A percentile compares a stretch with the other conserved stretches of the same genome.
These are phyloP conservation scores for Plagiodera versicolora DNA, from an alignment of 2,888 invertebrate genomes.

Conservation along the genomic window DNA sequence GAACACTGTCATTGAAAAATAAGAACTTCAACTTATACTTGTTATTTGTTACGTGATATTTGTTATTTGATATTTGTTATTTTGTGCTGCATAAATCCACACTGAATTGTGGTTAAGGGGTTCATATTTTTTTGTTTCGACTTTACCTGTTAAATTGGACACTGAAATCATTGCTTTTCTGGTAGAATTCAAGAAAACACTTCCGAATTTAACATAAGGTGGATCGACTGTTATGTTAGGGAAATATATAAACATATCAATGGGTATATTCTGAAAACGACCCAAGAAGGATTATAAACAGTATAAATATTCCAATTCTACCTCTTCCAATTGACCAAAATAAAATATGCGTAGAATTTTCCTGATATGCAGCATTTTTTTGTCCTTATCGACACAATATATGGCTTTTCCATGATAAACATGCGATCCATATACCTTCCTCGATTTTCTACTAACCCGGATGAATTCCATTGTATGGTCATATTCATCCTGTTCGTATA, in stretches of 20 bases:
- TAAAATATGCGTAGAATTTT: conserved; percentile 31
- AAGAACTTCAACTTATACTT: no score
- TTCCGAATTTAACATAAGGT: conserved; percentile 32
- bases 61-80: no score
- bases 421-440: background rate
- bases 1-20: no score
- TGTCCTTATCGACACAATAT: conserved; percentile 20
- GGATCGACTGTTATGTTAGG: conserved; percentile 40
- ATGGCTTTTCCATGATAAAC: background rate
- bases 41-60: no score
- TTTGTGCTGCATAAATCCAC: no score
- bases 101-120: no score
- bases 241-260: conserved; percentile 36
- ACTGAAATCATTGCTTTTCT: conserved; percentile 35
- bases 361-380: conserved; percentile 24
- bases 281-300: no score
- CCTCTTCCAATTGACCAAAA: conserved; percentile 28
- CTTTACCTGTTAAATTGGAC: conserved; percentile 41
- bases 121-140: background rate
- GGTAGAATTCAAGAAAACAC: conserved; percentile 35
- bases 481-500: conserved; percentile 28
- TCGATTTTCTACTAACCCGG: no score
- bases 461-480: background rate
- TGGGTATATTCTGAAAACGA: conserved; percentile 31
- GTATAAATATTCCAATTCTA: no score